A percentile compares a stretch with the other conserved stretches of the same genome.
These are phyloP conservation scores for Ahaetulla prasina DNA, from an alignment of 2,113 vertebrate species.

Conservation along the genomic window DNA sequence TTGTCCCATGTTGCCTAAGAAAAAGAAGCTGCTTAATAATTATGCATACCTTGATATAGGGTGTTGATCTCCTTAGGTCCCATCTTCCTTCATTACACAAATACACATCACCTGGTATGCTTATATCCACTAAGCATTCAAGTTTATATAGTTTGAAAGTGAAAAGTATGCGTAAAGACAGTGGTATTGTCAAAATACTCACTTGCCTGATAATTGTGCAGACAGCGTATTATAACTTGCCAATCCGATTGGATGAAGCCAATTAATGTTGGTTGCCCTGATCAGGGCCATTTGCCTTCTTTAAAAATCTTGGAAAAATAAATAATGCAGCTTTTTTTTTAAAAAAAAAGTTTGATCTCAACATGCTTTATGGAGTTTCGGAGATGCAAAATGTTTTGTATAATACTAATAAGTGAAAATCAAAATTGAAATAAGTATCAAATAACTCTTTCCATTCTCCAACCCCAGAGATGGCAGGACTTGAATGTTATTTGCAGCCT, in stretches of 20 bases:
- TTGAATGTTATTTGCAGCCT: slow-evolving; percentile 96
- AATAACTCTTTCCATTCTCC: neutral
- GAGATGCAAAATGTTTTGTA: neutral
- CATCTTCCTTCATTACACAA: too few relatives aligned
- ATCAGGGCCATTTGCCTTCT: neutral
- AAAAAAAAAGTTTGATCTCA: neutral
- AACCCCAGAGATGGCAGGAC: slow-evolving; percentile 90
- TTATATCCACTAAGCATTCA: too few relatives aligned
- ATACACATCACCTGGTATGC: too few relatives aligned
- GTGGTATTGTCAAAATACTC: too few relatives aligned
- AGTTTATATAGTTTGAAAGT: too few relatives aligned
- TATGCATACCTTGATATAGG: too few relatives aligned
- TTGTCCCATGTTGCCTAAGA: too few relatives aligned
- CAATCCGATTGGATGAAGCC: neutral
- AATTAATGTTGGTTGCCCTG: neutral
- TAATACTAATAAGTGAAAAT: neutral
- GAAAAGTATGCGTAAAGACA: too few relatives aligned
- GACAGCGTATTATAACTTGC: neutral
- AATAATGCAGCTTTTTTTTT: too few relatives aligned
- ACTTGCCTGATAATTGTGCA: too few relatives aligned
- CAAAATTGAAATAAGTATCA: neutral
- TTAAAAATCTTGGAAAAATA: neutral
- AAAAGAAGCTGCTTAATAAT: too few relatives aligned
- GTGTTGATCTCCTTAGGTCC: too few relatives aligned
- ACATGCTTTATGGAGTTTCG: neutral